Percentiles rank a stretch among this genome's conserved stretches.
These are phyloP conservation scores for Caenorhabditis virilis DNA, from an alignment of 2,888 invertebrate genomes.

Conservation along the genomic window DNA sequence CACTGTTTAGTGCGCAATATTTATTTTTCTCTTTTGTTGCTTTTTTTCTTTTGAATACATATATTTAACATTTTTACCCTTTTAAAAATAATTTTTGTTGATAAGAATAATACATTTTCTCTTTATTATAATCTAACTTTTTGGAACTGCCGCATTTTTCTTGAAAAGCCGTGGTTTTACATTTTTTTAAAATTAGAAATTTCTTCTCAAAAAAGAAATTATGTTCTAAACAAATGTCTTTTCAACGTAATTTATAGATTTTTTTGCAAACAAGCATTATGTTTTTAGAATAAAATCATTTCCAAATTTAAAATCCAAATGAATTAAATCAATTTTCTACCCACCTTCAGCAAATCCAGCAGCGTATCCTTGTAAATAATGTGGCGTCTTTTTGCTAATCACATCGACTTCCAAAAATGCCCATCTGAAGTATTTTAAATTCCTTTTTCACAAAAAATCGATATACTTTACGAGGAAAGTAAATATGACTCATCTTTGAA, in stretches of 20 bases:
- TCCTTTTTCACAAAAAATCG: no score
- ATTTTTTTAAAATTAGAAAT: no score
- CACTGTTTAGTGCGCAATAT: background rate
- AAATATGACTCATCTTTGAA: background rate
- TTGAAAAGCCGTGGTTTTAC: no score
- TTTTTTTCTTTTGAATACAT: background rate
- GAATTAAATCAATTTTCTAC: background rate
- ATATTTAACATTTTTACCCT: background rate
- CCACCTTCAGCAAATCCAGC: slow-evolving; percentile 64
- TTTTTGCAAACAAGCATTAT: no score
- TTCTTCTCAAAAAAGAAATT: no score
- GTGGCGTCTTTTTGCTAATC: slow-evolving; percentile 43
- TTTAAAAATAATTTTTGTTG: background rate
- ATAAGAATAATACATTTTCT: background rate
- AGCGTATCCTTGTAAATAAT: slow-evolving; percentile 61
- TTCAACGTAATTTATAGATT: no score
- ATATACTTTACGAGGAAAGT: no score
- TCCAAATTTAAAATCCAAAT: no score
- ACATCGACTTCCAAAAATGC: slow-evolving; percentile 63
- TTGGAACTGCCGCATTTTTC: no score
- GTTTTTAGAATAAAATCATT: background rate
- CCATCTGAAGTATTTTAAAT: slow-evolving; percentile 52
- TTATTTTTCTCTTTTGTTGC: background rate
- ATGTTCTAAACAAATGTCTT: no score
- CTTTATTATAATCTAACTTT: no score